A percentile compares a stretch with the other conserved stretches of the same genome.
Conservation (phyloP, 2,797 vertebrate genomes). For the Geotrypetes seraphini region DNA sequence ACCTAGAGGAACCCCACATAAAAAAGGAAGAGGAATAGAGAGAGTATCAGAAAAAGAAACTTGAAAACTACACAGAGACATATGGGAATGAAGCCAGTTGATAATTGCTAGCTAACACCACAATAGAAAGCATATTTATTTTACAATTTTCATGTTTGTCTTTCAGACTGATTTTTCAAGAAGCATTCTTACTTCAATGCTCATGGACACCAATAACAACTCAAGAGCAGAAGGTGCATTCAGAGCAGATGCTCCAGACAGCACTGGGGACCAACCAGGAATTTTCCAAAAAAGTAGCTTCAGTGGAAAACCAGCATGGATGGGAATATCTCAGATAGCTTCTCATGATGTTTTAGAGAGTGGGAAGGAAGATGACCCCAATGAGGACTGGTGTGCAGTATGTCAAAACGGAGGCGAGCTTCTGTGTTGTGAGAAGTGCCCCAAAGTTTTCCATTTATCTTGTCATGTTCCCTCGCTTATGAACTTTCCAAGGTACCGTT, state of each 20-base stretch:
- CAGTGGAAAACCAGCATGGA: conserved; percentile 41
- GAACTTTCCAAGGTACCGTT: conserved; percentile 63
- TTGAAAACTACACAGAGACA: too few relatives aligned
- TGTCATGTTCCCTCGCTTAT: conserved; percentile 61
- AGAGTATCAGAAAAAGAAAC: too few relatives aligned
- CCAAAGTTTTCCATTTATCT: conserved; percentile 67
- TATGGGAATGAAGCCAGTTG: too few relatives aligned
- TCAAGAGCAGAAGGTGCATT: conserved; percentile 27
- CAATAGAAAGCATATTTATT: too few relatives aligned
- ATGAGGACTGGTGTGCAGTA: conserved; percentile 70
- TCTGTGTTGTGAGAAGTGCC: conserved; percentile 66
- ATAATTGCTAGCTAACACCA: too few relatives aligned
- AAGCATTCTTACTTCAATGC: conserved; percentile 55
- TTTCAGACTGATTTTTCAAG: conserved; percentile 42
- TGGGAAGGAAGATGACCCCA: conserved; percentile 65
- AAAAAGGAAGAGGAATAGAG: too few relatives aligned
- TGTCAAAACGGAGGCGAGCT: conserved; percentile 69
- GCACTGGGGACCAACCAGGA: conserved; percentile 54
- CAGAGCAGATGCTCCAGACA: conserved; percentile 57
- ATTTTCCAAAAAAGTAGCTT: conserved; percentile 24
- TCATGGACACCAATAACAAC: conserved; percentile 44
- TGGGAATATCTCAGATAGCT: conserved; percentile 27
- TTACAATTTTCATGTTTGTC: background rate
- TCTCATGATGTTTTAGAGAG: conserved; percentile 33
- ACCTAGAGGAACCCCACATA: too few relatives aligned